A percentile compares a stretch with the other conserved stretches of the same genome.
These are phyloP conservation scores for Alaudala cheleensis DNA, from an alignment of 2,113 vertebrate species.

Conservation along the genomic window DNA sequence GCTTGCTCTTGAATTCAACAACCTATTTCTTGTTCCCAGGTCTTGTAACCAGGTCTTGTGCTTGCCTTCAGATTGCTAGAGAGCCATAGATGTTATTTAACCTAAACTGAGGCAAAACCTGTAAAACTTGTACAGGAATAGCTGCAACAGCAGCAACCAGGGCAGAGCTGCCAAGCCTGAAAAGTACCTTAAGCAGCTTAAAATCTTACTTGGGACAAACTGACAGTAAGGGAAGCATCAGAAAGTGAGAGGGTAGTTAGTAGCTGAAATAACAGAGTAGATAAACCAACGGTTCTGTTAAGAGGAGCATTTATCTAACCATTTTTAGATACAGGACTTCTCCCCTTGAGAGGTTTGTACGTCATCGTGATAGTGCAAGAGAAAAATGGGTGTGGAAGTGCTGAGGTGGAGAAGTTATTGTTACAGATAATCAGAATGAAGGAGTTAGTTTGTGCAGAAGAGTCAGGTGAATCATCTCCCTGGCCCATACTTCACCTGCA, in stretches of 20 bases:
- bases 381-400: neutral
- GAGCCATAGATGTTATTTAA: neutral
- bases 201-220: neutral
- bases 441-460: neutral
- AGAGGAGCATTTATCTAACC: neutral
- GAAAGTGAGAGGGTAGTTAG: neutral
- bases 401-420: neutral
- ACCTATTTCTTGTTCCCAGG: neutral
- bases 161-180: neutral
- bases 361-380: neutral
- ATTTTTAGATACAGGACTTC: neutral
- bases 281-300: neutral
- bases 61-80: neutral
- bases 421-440: neutral
- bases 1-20: neutral
- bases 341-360: neutral
- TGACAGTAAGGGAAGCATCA: neutral
- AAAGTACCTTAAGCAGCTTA: neutral
- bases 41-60: neutral
- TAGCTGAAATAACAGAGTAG: neutral
- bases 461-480: neutral
- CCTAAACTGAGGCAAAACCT: neutral
- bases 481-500: rapidly evolving
- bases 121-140: neutral
- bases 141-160: neutral